Evolutionary conservation across 2,888 invertebrate genomes (phyloP).

Genomic region (Drosophila suboccidentalis): DNA sequence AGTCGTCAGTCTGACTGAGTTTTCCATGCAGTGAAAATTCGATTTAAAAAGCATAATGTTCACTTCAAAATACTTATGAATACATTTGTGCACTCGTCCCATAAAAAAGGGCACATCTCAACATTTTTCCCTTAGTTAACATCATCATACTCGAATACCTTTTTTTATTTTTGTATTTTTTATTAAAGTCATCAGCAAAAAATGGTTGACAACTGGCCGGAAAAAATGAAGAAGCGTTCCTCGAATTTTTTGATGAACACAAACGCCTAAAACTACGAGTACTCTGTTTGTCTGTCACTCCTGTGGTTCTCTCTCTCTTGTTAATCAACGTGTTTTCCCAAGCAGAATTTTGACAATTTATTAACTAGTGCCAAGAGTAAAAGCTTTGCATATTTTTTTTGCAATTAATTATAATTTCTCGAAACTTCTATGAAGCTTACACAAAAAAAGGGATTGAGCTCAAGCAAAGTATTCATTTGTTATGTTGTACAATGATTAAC

Average conservation of each 20-base stretch:
- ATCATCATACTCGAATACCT: neutral
- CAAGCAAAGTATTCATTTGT: neutral
- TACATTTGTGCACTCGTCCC: constrained; percentile 33
- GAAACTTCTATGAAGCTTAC: neutral
- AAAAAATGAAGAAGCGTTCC: neutral
- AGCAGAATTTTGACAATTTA: constrained; percentile 35
- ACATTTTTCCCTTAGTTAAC: neutral
- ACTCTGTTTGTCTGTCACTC: neutral
- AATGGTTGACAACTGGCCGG: neutral
- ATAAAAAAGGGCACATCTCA: constrained; percentile 15
- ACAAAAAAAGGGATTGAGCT: neutral
- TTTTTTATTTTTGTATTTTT: neutral
- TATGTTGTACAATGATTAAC: neutral
- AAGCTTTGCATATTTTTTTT: constrained; percentile 1
- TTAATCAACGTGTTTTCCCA: constrained; percentile 43
- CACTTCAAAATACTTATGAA: constrained; percentile 41
- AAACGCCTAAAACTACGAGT: constrained; percentile 6
- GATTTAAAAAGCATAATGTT: constrained; percentile 43
- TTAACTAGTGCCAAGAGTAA: constrained; percentile 7
- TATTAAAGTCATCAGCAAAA: constrained; percentile 23
- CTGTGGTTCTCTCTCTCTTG: constrained; percentile 7
- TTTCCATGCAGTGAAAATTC: constrained; percentile 38
- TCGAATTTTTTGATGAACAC: constrained; percentile 13
- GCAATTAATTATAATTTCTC: neutral
- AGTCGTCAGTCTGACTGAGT: neutral